A percentile compares a stretch with the other conserved stretches of the same genome.
phyloP scores from a whole-genome alignment of 2,113 vertebrate genomes.

The Anseranas semipalmata region DNA sequence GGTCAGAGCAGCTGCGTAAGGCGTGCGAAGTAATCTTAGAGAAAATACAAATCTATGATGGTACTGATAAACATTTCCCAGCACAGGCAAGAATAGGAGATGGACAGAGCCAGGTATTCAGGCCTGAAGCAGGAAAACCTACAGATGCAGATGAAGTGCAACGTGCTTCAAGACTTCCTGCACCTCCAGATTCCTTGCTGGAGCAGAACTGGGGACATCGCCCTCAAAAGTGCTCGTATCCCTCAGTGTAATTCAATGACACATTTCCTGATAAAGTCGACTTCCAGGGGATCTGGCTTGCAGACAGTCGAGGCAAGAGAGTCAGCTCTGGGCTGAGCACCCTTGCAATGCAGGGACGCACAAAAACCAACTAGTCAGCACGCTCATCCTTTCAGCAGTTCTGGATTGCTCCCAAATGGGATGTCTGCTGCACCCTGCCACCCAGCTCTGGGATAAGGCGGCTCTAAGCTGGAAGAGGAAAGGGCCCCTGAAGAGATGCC shows the following conservation, averaged over 20 bases:
- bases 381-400: conserved; percentile 23
- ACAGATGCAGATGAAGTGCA: conserved; percentile 62
- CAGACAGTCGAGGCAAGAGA: conserved; percentile 46
- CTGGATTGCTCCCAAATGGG: conserved; percentile 57
- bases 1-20: conserved; percentile 56
- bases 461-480: conserved; percentile 70
- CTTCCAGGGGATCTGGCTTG: conserved; percentile 62
- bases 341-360: conserved; percentile 38
- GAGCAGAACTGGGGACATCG: conserved; percentile 48
- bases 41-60: conserved; percentile 67
- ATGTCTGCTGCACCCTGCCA: conserved; percentile 57
- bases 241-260: neutral
- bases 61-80: conserved; percentile 67
- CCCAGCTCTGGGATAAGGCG: conserved; percentile 60
- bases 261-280: conserved; percentile 56
- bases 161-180: conserved; percentile 38
- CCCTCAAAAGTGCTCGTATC: conserved; percentile 40
- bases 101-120: conserved; percentile 68
- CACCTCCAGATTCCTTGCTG: conserved; percentile 52
- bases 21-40: conserved; percentile 36
- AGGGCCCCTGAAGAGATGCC: conserved; percentile 76
- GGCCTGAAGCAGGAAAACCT: conserved; percentile 68
- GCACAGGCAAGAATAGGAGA: conserved; percentile 50
- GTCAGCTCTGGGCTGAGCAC: conserved; percentile 48
- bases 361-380: conserved; percentile 35